Evolutionary conservation across 2,113 vertebrate species (phyloP).

Genomic region (Morone saxatilis): DNA sequence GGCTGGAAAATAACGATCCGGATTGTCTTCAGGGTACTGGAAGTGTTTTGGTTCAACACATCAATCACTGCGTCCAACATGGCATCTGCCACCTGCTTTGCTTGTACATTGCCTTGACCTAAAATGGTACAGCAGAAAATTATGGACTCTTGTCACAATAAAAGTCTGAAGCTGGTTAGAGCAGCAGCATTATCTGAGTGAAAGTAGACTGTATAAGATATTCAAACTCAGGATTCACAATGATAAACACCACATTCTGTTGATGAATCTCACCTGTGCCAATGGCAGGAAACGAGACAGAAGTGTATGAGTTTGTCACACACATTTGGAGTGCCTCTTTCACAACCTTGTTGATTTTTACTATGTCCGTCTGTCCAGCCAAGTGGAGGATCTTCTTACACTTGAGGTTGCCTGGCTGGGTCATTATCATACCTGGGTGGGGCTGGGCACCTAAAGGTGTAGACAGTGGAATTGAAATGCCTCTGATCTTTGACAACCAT

Average conservation of each 20-base stretch:
- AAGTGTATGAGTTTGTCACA: conserved; percentile 76
- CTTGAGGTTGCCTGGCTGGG: conserved; percentile 85
- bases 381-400: conserved; percentile 92
- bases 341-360: conserved; percentile 66
- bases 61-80: conserved; percentile 82
- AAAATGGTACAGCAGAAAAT: background rate
- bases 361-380: conserved; percentile 54
- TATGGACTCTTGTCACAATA: too few relatives aligned
- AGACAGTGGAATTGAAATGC: background rate
- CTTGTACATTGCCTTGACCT: conserved; percentile 78
- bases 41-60: conserved; percentile 56
- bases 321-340: conserved; percentile 84
- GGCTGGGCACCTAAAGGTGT: conserved; percentile 73
- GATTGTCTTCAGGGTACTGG: conserved; percentile 62
- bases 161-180: too few relatives aligned
- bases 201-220: background rate
- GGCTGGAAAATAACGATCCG: conserved; percentile 81
- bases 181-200: too few relatives aligned
- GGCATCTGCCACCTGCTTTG: conserved; percentile 78
- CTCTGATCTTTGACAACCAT: background rate
- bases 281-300: conserved; percentile 92
- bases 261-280: conserved; percentile 88
- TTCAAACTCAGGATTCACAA: background rate
- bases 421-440: conserved; percentile 83
- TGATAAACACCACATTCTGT: background rate